Evolutionary conservation across 1,140 invertebrate genomes (phyloP), one percentile per base, ranked within the genome.

Genomic region (Xylocopa sonorina): DNA sequence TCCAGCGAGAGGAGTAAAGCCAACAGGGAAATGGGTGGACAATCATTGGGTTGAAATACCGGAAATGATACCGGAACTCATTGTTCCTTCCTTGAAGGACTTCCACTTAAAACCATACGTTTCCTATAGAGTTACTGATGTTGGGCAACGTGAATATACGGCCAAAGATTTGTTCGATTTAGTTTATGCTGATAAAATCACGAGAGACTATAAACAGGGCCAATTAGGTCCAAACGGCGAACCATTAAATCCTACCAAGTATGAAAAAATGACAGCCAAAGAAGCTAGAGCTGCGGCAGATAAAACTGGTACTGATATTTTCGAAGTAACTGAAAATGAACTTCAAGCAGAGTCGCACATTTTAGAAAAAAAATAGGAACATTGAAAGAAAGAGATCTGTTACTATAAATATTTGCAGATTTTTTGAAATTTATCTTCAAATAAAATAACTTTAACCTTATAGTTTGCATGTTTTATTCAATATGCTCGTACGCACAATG

Each of bases 1-100:
- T 84, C 71, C 77, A 95, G 95, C 94, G 81, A 93, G 96, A 80
- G 96, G 96, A 18, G 94, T 96, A 1, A 94, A 95, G 81, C 92
- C 94, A 78, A 92, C 92, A 14, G 96, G 96, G 34, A 94, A 94
- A 66, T 85, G 84, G 18, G 79, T 89, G 4, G 87, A 92, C 3
- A 92, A 95, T 57, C 92, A 93, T 81, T 97, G 94, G 91, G 91
- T 95, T 4, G 82, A 87, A 29, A 91, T 99, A 24, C 95, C 96
- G n/a, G 98, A 99, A 95, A 97, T 96, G 95, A 95, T 98, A 81
- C 98, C 98, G 16, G 96, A 99, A 90, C 88, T 99, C 21, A 95
- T 99, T 79, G 98, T 99, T 24, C 98, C 98, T 2, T 95, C 99
- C 90, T 92, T 99, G 6, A 96, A 94, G 83, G 95, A 81, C 80